These are phyloP conservation scores for Hirundo rustica DNA, from an alignment of 2,797 vertebrate species.

Conservation along the genomic window DNA sequence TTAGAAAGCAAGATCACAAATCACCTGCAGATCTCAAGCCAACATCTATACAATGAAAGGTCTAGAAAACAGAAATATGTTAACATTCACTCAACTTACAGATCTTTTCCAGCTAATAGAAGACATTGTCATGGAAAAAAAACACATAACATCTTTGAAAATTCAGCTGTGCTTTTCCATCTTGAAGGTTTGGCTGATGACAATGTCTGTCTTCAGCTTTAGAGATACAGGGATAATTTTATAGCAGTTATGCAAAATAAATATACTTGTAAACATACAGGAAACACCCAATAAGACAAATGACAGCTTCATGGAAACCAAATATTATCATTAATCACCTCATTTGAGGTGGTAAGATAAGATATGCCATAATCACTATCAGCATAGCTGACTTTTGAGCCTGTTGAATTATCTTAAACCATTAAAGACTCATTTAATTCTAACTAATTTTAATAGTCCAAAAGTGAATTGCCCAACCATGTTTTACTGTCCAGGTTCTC, in stretches of 20 bases:
- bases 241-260: neutral
- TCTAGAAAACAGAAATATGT: neutral
- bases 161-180: neutral
- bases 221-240: neutral
- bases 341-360: neutral
- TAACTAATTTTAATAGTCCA: neutral
- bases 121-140: neutral
- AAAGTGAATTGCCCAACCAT: rapidly evolving
- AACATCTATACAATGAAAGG: neutral
- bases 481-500: neutral
- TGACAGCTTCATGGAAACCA: neutral
- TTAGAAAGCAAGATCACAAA: neutral
- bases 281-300: neutral
- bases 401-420: neutral
- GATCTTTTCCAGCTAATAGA: neutral
- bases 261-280: neutral
- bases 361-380: neutral
- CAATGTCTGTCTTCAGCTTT: neutral
- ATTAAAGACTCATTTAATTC: neutral
- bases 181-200: neutral
- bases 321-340: neutral
- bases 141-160: neutral
- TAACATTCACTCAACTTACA: neutral
- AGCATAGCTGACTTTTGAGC: neutral
- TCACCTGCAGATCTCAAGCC: neutral